phyloP scores from a whole-genome alignment of 2,797 vertebrate species.

The Spatula clypeata region DNA sequence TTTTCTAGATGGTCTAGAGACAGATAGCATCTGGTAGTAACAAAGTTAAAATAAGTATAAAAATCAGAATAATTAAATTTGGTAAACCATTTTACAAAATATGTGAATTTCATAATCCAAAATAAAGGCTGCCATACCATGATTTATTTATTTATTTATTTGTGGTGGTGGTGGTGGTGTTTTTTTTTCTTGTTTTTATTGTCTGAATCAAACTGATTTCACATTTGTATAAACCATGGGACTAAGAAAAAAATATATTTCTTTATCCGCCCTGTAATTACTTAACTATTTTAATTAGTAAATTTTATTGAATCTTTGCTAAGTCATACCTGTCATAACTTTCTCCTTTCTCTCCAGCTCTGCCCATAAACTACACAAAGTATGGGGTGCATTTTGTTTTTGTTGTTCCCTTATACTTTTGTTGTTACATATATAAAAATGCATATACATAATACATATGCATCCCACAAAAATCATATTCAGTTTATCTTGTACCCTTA shows the following conservation, averaged over 20 bases:
- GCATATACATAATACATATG: too few species aligned
- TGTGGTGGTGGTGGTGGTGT: not conserved
- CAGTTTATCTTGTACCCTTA: not conserved
- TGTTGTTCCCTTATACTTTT: not conserved
- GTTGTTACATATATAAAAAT: too few species aligned
- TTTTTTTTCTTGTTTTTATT: not conserved
- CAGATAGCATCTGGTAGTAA: not conserved
- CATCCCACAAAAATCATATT: not conserved
- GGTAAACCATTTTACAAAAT: not conserved
- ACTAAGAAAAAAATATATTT: not conserved
- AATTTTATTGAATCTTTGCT: rapidly evolving
- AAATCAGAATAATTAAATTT: constrained; percentile 25
- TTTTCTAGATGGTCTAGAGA: not conserved
- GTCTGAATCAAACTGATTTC: not conserved
- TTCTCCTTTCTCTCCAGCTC: not conserved
- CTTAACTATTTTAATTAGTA: not conserved
- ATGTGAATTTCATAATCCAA: not conserved
- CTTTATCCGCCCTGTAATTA: not conserved
- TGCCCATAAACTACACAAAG: not conserved
- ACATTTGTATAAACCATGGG: not conserved
- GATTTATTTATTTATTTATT: not conserved
- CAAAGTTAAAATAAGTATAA: not conserved
- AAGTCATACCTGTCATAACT: not conserved
- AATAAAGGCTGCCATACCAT: not conserved
- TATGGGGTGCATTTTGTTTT: rapidly evolving